Conservation (phyloP, 2,113 vertebrate species). For the Oryzias curvinotus region DNA sequence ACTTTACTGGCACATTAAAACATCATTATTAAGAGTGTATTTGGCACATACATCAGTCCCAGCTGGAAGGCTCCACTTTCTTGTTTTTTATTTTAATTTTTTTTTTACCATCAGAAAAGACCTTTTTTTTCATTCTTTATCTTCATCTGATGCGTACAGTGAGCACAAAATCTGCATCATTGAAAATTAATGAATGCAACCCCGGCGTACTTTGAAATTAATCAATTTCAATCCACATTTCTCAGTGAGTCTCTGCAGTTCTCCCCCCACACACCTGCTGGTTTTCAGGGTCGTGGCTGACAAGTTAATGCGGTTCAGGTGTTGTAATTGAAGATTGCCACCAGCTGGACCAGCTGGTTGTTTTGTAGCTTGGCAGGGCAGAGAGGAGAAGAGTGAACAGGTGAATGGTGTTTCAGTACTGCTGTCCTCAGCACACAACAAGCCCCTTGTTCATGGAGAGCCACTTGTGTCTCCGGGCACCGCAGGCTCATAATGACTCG, state of each 20-base stretch:
- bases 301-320: slow-evolving; percentile 64
- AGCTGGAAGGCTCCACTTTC: slow-evolving; percentile 1
- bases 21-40: slow-evolving; percentile 9
- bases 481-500: slow-evolving; percentile 30
- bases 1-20: slow-evolving; percentile 35
- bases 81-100: background rate
- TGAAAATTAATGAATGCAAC: slow-evolving; percentile 27
- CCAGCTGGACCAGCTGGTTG: slow-evolving; percentile 70
- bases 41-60: slow-evolving; percentile 15
- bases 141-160: background rate
- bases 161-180: background rate
- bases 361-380: slow-evolving; percentile 59
- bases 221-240: slow-evolving; percentile 15
- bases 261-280: slow-evolving; percentile 45
- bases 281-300: slow-evolving; percentile 33
- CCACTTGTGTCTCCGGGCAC: slow-evolving; percentile 52
- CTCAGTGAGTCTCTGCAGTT: background rate
- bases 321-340: slow-evolving; percentile 69
- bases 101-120: background rate
- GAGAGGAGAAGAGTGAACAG: slow-evolving; percentile 50
- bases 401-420: slow-evolving; percentile 54
- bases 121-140: background rate
- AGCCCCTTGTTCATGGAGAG: slow-evolving; percentile 59
- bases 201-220: slow-evolving; percentile 21
- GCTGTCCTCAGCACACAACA: slow-evolving; percentile 55